phyloP scores from a whole-genome alignment of 1,140 invertebrate genomes.

The Zaprionus inermis region DNA sequence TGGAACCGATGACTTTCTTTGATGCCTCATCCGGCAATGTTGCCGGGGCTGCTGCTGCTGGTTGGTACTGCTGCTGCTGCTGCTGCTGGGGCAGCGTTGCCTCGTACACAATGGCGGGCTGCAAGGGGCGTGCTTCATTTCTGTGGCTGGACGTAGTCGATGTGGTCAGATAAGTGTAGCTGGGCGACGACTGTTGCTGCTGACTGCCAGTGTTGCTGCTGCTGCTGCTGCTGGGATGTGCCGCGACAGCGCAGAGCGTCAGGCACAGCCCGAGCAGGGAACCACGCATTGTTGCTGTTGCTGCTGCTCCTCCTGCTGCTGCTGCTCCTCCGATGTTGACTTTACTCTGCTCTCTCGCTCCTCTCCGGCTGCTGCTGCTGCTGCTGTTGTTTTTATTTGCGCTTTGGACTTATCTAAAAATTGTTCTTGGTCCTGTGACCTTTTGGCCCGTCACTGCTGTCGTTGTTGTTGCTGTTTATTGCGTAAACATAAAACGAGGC shows the following conservation, averaged over 20 bases:
- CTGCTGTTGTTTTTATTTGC: slow-evolving; percentile 56
- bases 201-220: slow-evolving; percentile 29
- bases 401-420: slow-evolving; percentile 62
- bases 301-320: slow-evolving; percentile 3
- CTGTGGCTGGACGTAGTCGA: slow-evolving; percentile 63
- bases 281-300: slow-evolving; percentile 57
- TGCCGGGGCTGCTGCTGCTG: background rate
- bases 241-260: slow-evolving; percentile 34
- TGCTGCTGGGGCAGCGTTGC: slow-evolving; percentile 57
- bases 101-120: slow-evolving; percentile 73
- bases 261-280: slow-evolving; percentile 45
- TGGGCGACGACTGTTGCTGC: slow-evolving; percentile 34
- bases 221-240: slow-evolving; percentile 52
- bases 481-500: slow-evolving; percentile 58
- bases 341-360: background rate
- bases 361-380: background rate
- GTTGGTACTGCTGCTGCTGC: slow-evolving; percentile 5
- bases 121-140: slow-evolving; percentile 37
- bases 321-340: slow-evolving; percentile 1
- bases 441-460: slow-evolving; percentile 19
- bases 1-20: slow-evolving; percentile 83
- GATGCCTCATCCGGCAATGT: slow-evolving; percentile 49
- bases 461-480: slow-evolving; percentile 46
- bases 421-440: slow-evolving; percentile 45
- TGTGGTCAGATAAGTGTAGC: slow-evolving; percentile 73